These are phyloP conservation scores for Keiferia lycopersicella DNA, from an alignment of 2,888 invertebrate genomes.

Conservation along the genomic window DNA sequence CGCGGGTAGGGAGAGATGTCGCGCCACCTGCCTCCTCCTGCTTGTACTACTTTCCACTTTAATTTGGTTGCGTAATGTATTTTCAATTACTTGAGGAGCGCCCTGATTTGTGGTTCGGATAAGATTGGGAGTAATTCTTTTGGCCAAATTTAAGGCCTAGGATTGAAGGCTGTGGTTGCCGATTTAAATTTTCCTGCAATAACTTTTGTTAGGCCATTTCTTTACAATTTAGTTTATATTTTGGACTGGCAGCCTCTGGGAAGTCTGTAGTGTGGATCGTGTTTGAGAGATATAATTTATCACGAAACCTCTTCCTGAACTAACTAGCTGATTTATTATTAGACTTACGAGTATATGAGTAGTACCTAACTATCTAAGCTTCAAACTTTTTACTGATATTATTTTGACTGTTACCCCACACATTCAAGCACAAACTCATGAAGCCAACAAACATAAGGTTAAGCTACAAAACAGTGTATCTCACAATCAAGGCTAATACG, in stretches of 20 bases:
- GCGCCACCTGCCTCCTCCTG: slow-evolving; percentile 75
- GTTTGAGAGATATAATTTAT: too few species aligned
- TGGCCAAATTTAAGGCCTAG: slow-evolving; percentile 68
- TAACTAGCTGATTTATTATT: too few species aligned
- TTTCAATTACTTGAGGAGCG: slow-evolving; percentile 79
- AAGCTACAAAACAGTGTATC: slow-evolving; percentile 30
- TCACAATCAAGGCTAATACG: slow-evolving; percentile 68
- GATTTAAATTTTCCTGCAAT: not conserved
- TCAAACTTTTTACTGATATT: too few species aligned
- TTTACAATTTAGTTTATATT: too few species aligned
- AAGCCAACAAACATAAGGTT: slow-evolving; percentile 23
- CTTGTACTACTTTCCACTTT: slow-evolving; percentile 80
- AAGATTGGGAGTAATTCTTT: slow-evolving; percentile 72
- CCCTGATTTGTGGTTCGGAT: slow-evolving; percentile 75
- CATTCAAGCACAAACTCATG: not conserved
- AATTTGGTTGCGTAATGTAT: slow-evolving; percentile 82
- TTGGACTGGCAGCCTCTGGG: too few species aligned
- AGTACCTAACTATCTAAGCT: too few species aligned
- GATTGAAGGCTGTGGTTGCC: slow-evolving; percentile 29
- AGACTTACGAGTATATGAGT: too few species aligned
- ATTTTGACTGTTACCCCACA: too few species aligned
- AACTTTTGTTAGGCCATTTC: not conserved
- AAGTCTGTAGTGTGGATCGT: too few species aligned
- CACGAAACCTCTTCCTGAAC: too few species aligned
- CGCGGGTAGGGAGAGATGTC: slow-evolving; percentile 73